Base-by-base conservation (phyloP, 2,888 invertebrate genomes). In the Leptinotarsa tumamoca region DNA sequence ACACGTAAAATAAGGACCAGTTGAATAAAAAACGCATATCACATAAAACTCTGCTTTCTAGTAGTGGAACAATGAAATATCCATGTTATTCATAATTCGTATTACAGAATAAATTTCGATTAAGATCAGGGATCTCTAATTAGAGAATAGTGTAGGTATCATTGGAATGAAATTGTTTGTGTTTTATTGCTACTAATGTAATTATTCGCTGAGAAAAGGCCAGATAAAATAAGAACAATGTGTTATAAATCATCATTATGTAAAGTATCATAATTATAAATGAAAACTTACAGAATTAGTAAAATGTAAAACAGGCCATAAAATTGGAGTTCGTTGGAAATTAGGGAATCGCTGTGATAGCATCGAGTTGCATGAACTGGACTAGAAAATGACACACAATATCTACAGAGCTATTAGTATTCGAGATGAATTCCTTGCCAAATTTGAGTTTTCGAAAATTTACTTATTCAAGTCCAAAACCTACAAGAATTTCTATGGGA, bases 171-270 rank as follows among this genome's bases (percentile, higher is more conserved):
- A 63, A 63, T n/a, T 33, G 43, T 63, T 63, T 33, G 18, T 33
- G n/a, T 43, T 63, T 63, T 63, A 63, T 33, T 63, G 10, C 43
- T 63, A 15, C 3, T 33, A 63, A 58, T 70, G 58, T 1, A 58
- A 43, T 69, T 49, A 43, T 49, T 61, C 49, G 58, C 43, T 70
- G 58, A 58, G 70, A 70, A 70, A 58, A 33, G 13, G 23, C 23
- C 27, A 68, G 27, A 33, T 52, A 21, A 56, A 27, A 56, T 56
- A 56, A 5, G 23, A 58, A 58, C 70, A 70, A 70, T 70, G 61
- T 21, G 49, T 33, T 15, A 54, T 70, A 70, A 70, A 70, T 70
- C 70, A 70, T 70, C 33, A 33, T 70, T 70, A 70, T 56, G 58
- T 52, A 21, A 33, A 70, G 21, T n/a, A 33, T 27, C 5, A 14